A percentile compares a stretch with the other conserved stretches of the same genome.
These are phyloP conservation scores for Dilophus febrilis DNA, from an alignment of 2,888 invertebrate species.

Conservation along the genomic window DNA sequence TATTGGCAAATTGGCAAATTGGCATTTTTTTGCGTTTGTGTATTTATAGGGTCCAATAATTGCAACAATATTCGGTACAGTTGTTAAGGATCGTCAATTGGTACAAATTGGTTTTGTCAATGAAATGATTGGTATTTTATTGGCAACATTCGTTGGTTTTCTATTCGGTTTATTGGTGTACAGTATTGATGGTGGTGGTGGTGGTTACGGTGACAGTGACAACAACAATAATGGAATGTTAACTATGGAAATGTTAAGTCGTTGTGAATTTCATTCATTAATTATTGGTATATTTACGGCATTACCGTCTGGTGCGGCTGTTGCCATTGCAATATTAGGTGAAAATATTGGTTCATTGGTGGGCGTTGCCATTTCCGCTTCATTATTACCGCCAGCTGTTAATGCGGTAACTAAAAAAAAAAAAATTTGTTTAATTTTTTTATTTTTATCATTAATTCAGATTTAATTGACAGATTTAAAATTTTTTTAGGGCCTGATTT, in stretches of 20 bases:
- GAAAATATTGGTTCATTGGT: slow-evolving; percentile 62
- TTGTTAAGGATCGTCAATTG: slow-evolving; percentile 45
- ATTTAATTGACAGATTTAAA: no score
- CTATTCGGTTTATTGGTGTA: slow-evolving; percentile 45
- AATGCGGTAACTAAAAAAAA: slow-evolving; percentile 49
- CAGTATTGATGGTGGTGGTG: slow-evolving; percentile 34
- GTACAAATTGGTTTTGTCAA: slow-evolving; percentile 46
- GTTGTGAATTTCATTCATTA: slow-evolving; percentile 47
- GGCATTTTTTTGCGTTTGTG: no score
- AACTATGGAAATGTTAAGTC: slow-evolving; percentile 42
- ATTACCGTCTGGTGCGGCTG: slow-evolving; percentile 59
- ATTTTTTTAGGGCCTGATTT: slow-evolving; percentile 40
- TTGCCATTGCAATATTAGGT: slow-evolving; percentile 58
- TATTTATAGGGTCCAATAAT: slow-evolving; percentile 61
- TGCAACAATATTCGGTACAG: slow-evolving; percentile 57
- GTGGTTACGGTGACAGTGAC: no score
- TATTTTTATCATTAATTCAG: background rate
- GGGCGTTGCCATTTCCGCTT: slow-evolving; percentile 69
- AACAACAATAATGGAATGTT: slow-evolving; percentile 54
- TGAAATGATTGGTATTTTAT: slow-evolving; percentile 46
- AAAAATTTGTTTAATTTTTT: slow-evolving; percentile 3
- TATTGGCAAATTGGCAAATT: no score
- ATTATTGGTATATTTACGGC: slow-evolving; percentile 59
- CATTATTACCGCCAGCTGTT: slow-evolving; percentile 61
- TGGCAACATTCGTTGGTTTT: slow-evolving; percentile 51